phyloP scores from a whole-genome alignment of 2,797 vertebrate genomes.

The Synaphobranchus kaupii region DNA sequence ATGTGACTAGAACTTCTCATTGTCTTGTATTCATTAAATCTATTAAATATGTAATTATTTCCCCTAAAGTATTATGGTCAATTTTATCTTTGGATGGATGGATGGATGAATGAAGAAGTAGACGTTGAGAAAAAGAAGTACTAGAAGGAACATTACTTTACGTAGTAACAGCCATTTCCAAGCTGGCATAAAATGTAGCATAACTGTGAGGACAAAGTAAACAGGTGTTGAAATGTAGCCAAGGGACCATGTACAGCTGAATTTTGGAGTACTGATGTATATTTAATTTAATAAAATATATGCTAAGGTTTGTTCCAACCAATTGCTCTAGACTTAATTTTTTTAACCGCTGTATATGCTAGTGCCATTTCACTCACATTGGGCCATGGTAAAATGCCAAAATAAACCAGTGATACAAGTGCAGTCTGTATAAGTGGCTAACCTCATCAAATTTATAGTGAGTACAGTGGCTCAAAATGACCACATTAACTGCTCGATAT shows the following conservation, averaged over 20 bases:
- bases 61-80: slow-evolving; percentile 3
- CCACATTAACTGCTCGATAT: neutral
- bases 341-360: too few relatives aligned
- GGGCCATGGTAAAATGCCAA: neutral
- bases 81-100: neutral
- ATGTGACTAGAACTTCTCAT: slow-evolving; percentile 12
- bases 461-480: neutral
- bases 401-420: neutral
- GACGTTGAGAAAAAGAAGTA: neutral
- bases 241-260: neutral
- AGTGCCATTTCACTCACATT: neutral
- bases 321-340: neutral
- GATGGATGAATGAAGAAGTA: neutral
- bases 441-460: too few relatives aligned
- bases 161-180: neutral
- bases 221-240: neutral
- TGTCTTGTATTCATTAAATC: slow-evolving; percentile 21
- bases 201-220: neutral
- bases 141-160: neutral
- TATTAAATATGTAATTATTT: slow-evolving; percentile 25
- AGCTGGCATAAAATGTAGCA: neutral
- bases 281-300: too few relatives aligned
- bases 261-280: neutral
- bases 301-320: neutral
- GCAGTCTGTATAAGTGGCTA: neutral